phyloP scores from a whole-genome alignment of 2,113 vertebrate species.

The Brienomyrus brachyistius region DNA sequence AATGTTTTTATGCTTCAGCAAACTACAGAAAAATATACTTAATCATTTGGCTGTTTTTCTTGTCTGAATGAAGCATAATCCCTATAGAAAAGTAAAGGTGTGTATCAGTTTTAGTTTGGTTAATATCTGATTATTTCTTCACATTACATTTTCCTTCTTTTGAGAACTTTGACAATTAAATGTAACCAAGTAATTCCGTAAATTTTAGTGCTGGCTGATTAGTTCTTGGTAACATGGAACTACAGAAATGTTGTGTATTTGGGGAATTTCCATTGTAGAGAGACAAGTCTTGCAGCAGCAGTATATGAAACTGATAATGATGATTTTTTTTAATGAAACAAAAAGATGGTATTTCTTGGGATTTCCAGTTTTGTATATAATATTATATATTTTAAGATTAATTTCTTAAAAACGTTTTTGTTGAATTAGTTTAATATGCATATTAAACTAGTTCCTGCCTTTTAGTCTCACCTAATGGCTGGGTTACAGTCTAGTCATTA shows the following conservation, averaged over 20 bases:
- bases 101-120: background rate
- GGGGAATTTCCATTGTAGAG: background rate
- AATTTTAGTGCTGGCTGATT: background rate
- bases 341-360: background rate
- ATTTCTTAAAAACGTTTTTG: background rate
- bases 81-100: too few species aligned
- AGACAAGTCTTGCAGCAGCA: background rate
- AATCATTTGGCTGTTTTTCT: too few species aligned
- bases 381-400: background rate
- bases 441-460: background rate
- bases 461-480: background rate
- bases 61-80: too few species aligned
- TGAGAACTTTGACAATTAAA: background rate
- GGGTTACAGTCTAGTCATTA: background rate
- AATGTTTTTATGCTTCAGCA: too few species aligned
- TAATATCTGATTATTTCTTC: background rate
- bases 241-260: background rate
- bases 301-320: background rate
- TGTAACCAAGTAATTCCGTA: background rate
- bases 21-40: too few species aligned
- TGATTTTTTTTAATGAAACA: background rate
- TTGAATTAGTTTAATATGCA: background rate
- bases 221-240: background rate
- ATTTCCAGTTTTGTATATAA: background rate
- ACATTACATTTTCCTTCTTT: background rate